Percentiles rank a stretch among this genome's conserved stretches.
These are phyloP conservation scores for Actias luna DNA, from an alignment of 2,888 invertebrate genomes.

Conservation along the genomic window DNA sequence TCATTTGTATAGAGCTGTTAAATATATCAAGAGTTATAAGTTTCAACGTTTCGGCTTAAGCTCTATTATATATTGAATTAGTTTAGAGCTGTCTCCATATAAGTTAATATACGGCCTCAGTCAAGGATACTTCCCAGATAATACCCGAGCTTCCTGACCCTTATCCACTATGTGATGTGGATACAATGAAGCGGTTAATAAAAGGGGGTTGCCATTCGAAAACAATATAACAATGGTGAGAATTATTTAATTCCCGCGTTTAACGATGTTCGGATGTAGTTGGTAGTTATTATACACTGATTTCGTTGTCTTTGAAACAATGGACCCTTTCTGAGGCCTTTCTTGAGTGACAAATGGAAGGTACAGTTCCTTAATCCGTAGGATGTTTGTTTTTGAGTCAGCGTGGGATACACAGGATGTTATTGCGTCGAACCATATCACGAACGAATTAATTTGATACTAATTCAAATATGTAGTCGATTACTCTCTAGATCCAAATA, in stretches of 20 bases:
- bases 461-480: no score
- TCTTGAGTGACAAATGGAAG: slow-evolving; percentile 73
- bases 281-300: slow-evolving; percentile 49
- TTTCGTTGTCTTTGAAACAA: slow-evolving; percentile 65
- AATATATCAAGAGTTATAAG: no score
- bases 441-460: not conserved
- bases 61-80: not conserved
- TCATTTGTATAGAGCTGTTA: no score
- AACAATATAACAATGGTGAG: slow-evolving; percentile 19
- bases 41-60: not conserved
- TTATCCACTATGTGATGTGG: not conserved
- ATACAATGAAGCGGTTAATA: slow-evolving; percentile 11
- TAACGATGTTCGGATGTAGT: slow-evolving; percentile 21
- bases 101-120: not conserved
- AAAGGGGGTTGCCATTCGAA: slow-evolving; percentile 14
- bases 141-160: slow-evolving; percentile 4
- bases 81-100: not conserved
- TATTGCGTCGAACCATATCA: slow-evolving; percentile 9
- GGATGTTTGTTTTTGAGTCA: slow-evolving; percentile 37
- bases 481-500: no score
- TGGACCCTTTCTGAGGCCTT: slow-evolving; percentile 59
- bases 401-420: slow-evolving; percentile 6
- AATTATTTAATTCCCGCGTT: slow-evolving; percentile 20
- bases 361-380: slow-evolving; percentile 65
- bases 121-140: not conserved